These are phyloP conservation scores for Menidia beryllina DNA, from an alignment of 2,113 vertebrate species.

Conservation along the genomic window DNA sequence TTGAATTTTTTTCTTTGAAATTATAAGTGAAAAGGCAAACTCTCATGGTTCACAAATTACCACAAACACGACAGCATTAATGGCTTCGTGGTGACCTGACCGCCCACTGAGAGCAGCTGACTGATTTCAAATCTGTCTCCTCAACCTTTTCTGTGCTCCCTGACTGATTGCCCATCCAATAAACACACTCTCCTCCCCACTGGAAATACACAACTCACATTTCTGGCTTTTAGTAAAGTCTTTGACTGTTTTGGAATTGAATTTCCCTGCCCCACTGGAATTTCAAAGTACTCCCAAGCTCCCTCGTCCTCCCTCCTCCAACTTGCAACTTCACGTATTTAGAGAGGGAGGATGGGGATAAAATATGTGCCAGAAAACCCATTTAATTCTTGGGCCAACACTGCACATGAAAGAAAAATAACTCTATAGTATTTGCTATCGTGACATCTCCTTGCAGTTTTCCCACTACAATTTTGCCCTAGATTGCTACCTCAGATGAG, in stretches of 20 bases:
- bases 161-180: neutral
- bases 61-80: neutral
- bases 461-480: constrained; percentile 21
- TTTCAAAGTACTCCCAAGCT: constrained; percentile 54
- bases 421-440: constrained; percentile 25
- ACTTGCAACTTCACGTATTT: constrained; percentile 35
- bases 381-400: constrained; percentile 43
- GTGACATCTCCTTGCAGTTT: constrained; percentile 21
- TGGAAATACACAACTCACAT: constrained; percentile 52
- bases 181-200: neutral
- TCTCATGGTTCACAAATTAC: neutral
- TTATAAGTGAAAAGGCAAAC: constrained; percentile 2
- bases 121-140: constrained; percentile 21
- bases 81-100: constrained; percentile 3
- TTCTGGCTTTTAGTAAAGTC: constrained; percentile 39
- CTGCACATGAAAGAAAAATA: constrained; percentile 42
- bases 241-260: constrained; percentile 48
- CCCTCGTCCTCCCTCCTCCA: neutral
- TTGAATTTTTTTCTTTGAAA: neutral
- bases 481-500: constrained; percentile 4
- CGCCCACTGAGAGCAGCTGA: constrained; percentile 16
- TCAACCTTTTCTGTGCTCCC: constrained; percentile 3
- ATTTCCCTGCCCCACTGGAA: constrained; percentile 44
- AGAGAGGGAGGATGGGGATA: constrained; percentile 28
- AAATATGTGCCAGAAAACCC: constrained; percentile 25